phyloP scores from a whole-genome alignment of 2,113 vertebrate genomes.

The Cyanoliseus patagonus region DNA sequence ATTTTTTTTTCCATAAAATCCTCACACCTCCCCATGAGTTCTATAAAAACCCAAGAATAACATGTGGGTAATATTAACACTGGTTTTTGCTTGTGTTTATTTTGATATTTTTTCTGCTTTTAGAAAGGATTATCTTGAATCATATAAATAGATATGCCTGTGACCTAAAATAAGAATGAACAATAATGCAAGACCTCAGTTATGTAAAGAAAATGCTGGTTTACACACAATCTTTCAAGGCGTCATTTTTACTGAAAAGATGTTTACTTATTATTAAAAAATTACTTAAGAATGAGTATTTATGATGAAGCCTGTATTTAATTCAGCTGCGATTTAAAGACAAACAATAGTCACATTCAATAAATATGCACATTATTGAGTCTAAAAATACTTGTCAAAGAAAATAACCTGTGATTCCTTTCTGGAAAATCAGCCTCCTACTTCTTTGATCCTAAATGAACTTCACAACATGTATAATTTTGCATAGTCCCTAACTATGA shows the following conservation, averaged over 20 bases:
- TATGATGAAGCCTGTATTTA: not conserved
- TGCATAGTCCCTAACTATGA: not conserved
- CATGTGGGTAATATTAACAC: not conserved
- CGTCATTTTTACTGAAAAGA: not conserved
- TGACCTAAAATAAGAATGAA: not conserved
- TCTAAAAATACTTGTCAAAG: conserved; percentile 9
- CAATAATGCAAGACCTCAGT: not conserved
- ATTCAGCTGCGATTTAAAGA: not conserved
- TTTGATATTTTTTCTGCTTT: not conserved
- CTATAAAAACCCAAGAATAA: not conserved
- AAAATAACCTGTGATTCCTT: conserved; percentile 7
- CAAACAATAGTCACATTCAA: not conserved
- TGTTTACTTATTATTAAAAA: not conserved
- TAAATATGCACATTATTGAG: not conserved
- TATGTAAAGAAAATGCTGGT: not conserved
- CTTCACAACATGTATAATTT: not conserved
- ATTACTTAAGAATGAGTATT: not conserved
- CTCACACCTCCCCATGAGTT: not conserved
- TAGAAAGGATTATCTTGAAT: not conserved
- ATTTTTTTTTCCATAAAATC: not conserved
- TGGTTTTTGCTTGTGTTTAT: not conserved
- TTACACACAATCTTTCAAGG: not conserved
- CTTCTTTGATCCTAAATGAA: conserved; percentile 7
- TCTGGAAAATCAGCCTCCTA: not conserved
- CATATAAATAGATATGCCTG: not conserved